Evolutionary conservation across 2,113 vertebrate species (phyloP).

Genomic region (Osmerus mordax): DNA sequence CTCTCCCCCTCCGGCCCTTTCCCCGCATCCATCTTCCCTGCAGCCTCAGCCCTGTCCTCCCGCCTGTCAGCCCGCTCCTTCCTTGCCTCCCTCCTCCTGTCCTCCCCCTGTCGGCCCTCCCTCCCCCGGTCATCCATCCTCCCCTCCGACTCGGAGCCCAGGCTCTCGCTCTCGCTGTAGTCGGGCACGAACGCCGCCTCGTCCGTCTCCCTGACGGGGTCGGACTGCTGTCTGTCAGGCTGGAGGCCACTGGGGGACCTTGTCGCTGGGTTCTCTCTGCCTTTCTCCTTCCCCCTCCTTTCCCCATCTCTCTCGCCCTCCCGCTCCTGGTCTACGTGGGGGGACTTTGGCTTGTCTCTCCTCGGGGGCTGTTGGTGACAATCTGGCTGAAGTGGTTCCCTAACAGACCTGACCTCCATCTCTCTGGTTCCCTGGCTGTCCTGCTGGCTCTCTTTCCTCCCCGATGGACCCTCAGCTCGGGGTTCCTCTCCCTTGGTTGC

Average conservation of each 20-base stretch:
- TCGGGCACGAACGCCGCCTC: constrained; percentile 86
- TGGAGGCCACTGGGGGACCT: too few relatives aligned
- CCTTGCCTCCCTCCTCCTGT: constrained; percentile 69
- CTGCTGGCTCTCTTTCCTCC: constrained; percentile 46
- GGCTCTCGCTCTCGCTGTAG: constrained; percentile 87
- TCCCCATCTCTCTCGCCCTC: not conserved
- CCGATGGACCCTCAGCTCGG: constrained; percentile 59
- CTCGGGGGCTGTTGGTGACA: constrained; percentile 55
- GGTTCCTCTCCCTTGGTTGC: constrained; percentile 56
- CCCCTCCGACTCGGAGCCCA: constrained; percentile 68
- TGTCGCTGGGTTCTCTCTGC: too few relatives aligned
- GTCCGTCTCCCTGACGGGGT: constrained; percentile 78
- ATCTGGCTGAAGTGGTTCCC: constrained; percentile 35
- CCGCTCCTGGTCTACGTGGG: not conserved
- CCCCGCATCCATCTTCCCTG: constrained; percentile 67
- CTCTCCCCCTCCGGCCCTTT: constrained; percentile 68
- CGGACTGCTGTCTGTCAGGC: constrained; percentile 49
- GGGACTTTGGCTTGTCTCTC: constrained; percentile 58
- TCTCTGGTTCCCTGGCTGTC: constrained; percentile 58
- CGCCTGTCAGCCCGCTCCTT: constrained; percentile 16
- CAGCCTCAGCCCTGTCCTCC: constrained; percentile 58
- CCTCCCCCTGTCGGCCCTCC: constrained; percentile 29
- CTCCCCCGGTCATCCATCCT: constrained; percentile 57
- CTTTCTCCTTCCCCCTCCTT: not conserved
- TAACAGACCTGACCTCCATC: constrained; percentile 64